A percentile compares a stretch with the other conserved stretches of the same genome.
Conservation (phyloP, 2,888 invertebrate genomes). For the Xylota segnis region DNA sequence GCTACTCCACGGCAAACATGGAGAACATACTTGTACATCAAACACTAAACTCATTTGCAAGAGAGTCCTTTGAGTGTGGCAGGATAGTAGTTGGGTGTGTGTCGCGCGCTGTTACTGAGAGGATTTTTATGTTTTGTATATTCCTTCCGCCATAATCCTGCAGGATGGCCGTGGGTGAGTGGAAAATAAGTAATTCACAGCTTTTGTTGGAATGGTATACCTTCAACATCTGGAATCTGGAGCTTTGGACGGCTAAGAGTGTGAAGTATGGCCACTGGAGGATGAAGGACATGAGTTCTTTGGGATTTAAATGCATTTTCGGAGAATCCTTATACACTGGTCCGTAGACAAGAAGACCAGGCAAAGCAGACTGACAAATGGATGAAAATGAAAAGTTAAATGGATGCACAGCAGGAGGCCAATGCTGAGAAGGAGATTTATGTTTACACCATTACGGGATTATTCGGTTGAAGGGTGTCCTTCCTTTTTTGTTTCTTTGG, state of each 20-base stretch:
- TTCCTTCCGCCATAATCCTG: background rate
- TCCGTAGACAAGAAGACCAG: background rate
- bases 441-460: background rate
- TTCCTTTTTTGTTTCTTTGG: background rate
- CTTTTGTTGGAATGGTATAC: background rate
- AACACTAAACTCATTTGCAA: conserved; percentile 21
- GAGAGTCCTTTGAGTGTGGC: conserved; percentile 8
- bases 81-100: background rate
- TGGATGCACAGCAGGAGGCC: background rate
- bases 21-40: background rate
- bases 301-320: conserved; percentile 3
- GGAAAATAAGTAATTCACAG: background rate
- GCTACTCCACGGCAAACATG: no score
- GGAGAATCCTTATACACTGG: background rate
- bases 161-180: background rate
- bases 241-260: background rate
- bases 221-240: background rate
- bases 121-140: no score
- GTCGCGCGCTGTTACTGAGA: background rate
- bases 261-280: background rate
- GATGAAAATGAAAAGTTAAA: background rate
- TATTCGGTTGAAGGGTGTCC: background rate
- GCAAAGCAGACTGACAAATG: background rate
- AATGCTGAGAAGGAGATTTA: background rate
- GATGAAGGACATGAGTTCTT: background rate